phyloP scores from a whole-genome alignment of 2,113 vertebrate genomes.

The Agapornis roseicollis region DNA sequence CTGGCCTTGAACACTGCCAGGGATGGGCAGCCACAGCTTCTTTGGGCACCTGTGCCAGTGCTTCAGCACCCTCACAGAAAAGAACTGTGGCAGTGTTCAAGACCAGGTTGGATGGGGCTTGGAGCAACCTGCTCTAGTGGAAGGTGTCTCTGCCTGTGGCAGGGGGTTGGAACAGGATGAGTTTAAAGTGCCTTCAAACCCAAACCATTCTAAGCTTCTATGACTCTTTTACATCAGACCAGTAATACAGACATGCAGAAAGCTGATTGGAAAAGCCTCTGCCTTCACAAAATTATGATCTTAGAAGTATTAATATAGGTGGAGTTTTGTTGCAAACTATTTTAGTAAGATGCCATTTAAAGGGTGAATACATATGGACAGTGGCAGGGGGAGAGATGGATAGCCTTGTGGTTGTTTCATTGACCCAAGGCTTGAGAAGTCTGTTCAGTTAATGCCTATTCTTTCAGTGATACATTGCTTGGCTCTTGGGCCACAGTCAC shows the following conservation, averaged over 20 bases:
- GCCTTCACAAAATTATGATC: fast-evolving
- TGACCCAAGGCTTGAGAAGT: background rate
- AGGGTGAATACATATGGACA: background rate
- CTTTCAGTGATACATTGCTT: background rate
- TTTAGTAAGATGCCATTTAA: background rate
- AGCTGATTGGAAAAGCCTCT: background rate
- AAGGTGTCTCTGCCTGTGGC: no score
- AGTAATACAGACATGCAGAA: background rate
- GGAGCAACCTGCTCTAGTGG: no score
- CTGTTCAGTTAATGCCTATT: background rate
- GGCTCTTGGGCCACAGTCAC: background rate
- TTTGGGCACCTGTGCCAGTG: background rate
- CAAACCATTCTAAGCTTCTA: background rate
- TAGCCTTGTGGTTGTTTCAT: background rate
- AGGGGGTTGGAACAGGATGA: background rate
- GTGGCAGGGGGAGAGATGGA: background rate
- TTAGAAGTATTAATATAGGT: background rate
- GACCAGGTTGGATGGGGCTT: no score
- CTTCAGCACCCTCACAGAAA: background rate
- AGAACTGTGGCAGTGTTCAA: background rate
- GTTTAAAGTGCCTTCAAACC: background rate
- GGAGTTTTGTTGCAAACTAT: background rate
- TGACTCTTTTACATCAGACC: background rate
- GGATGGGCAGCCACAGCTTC: background rate
- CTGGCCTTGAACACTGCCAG: background rate